Evolutionary conservation across 2,797 vertebrate species (phyloP).

Genomic region (Parotocinclus haroldoi): DNA sequence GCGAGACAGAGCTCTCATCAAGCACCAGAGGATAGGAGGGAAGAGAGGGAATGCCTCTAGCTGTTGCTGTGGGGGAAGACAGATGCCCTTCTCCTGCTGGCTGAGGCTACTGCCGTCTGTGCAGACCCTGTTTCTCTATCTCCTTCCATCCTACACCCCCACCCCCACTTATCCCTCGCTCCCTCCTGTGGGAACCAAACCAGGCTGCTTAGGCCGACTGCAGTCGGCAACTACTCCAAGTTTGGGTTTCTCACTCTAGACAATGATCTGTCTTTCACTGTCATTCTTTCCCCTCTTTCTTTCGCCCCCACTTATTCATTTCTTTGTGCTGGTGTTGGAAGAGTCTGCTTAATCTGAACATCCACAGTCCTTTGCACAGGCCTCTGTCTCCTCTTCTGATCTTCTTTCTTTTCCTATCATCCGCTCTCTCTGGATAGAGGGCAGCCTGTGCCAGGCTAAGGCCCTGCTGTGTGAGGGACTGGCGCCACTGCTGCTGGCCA

Average conservation of each 20-base stretch:
- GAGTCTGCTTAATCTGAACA: conserved; percentile 22
- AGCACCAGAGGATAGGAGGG: conserved; percentile 22
- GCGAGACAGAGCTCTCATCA: conserved; percentile 39
- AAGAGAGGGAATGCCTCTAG: conserved; percentile 54
- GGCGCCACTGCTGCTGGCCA: conserved; percentile 50
- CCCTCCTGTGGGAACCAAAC: conserved; percentile 41
- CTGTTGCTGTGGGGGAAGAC: conserved; percentile 57
- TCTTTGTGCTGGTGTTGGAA: conserved; percentile 22
- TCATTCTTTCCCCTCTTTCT: conserved; percentile 5
- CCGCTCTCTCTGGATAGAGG: conserved; percentile 30
- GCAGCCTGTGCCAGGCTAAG: conserved; percentile 47
- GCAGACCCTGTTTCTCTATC: conserved; percentile 55
- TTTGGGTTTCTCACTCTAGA: conserved; percentile 30
- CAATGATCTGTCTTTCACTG: conserved; percentile 34
- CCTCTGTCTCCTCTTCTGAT: conserved; percentile 28
- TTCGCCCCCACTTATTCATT: conserved; percentile 7
- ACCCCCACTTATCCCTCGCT: conserved; percentile 32
- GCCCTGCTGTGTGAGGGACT: conserved; percentile 58
- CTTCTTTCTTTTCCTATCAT: conserved; percentile 27
- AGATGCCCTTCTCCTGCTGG: conserved; percentile 73
- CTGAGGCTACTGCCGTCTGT: conserved; percentile 60
- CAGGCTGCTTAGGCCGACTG: conserved; percentile 25
- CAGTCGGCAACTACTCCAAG: conserved; percentile 27
- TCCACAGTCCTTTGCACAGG: conserved; percentile 28
- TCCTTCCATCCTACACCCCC: conserved; percentile 33